These are phyloP conservation scores for Sarotherodon lohbergeri DNA, from an alignment of 2,113 vertebrate species.

Conservation along the genomic window DNA sequence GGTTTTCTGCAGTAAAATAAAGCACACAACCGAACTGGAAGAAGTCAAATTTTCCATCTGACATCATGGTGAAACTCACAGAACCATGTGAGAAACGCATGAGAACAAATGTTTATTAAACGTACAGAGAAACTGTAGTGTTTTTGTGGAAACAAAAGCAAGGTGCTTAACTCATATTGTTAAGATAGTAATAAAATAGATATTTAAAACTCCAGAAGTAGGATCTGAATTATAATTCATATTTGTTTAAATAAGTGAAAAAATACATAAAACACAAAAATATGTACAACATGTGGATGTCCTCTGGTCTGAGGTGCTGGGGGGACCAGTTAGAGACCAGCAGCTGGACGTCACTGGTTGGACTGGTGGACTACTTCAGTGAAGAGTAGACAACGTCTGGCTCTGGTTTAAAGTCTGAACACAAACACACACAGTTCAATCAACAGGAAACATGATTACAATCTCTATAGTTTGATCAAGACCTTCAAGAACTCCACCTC, in stretches of 20 bases:
- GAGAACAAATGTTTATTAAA: background rate
- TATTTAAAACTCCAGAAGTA: background rate
- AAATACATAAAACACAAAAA: background rate
- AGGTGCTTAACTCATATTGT: background rate
- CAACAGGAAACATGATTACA: background rate
- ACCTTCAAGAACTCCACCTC: background rate
- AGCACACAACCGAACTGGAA: background rate
- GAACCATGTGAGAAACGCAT: background rate
- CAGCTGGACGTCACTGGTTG: background rate
- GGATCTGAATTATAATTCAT: rapidly evolving
- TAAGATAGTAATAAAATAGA: background rate
- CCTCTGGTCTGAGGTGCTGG: background rate
- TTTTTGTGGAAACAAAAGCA: background rate
- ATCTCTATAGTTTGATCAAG: rapidly evolving
- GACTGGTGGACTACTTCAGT: background rate
- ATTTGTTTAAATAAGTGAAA: background rate
- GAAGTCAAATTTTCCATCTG: background rate
- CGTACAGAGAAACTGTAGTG: background rate
- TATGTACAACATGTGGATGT: background rate
- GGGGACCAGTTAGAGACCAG: background rate
- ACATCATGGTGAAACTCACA: background rate
- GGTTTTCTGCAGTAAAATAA: background rate
- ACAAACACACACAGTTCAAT: background rate
- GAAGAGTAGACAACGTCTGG: background rate
- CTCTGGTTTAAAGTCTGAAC: background rate